These are phyloP conservation scores for Epinephelus lanceolatus DNA, from an alignment of 2,113 vertebrate genomes.

Conservation along the genomic window DNA sequence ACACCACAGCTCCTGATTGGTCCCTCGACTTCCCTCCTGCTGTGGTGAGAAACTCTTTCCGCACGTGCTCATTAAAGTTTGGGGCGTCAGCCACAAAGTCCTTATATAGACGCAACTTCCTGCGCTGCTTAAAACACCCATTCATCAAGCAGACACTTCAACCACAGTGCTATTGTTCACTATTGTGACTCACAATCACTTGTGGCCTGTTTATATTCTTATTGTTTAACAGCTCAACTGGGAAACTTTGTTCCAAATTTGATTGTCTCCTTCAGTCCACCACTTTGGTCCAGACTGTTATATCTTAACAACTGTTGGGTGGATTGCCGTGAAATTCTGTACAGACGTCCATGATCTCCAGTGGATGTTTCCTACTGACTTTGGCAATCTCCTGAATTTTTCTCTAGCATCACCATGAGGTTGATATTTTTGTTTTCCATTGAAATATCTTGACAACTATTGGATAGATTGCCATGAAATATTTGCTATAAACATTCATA, in stretches of 20 bases:
- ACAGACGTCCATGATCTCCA: neutral
- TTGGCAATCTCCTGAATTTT: neutral
- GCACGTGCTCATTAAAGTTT: conserved; percentile 73
- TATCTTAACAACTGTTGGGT: neutral
- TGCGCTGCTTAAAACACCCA: conserved; percentile 55
- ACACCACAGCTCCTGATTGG: conserved; percentile 40
- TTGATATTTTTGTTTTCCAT: too few species aligned
- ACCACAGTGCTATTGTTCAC: conserved; percentile 68
- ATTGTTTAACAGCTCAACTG: conserved; percentile 32
- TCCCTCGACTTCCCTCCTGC: neutral
- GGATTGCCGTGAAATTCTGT: neutral
- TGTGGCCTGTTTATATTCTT: conserved; percentile 44
- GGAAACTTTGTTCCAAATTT: neutral
- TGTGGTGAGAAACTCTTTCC: conserved; percentile 39
- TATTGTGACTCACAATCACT: conserved; percentile 37
- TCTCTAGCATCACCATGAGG: neutral
- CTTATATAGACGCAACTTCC: conserved; percentile 72
- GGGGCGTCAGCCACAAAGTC: conserved; percentile 51
- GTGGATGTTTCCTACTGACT: neutral
- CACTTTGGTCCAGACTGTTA: neutral
- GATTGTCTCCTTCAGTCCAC: neutral
- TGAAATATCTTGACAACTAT: neutral
- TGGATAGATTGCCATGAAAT: neutral
- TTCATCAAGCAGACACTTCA: conserved; percentile 58
- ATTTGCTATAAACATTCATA: neutral